phyloP scores from a whole-genome alignment of 2,113 vertebrate species.

The Dipodomys spectabilis region DNA sequence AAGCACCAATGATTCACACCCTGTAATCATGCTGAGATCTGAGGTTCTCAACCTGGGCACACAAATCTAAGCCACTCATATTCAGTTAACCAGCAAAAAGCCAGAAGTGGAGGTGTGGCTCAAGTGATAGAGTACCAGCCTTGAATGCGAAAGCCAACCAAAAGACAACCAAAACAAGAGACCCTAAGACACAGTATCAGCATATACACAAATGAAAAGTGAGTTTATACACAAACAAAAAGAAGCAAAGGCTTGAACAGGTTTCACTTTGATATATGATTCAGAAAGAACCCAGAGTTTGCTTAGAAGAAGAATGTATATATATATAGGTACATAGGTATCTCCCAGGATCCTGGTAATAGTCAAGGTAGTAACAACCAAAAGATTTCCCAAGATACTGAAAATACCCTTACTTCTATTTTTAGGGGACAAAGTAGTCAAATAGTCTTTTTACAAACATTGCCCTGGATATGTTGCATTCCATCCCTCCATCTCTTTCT shows the following conservation, averaged over 20 bases:
- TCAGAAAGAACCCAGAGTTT: conserved; percentile 11
- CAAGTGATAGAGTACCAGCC: too few relatives aligned
- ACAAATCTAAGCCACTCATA: too few relatives aligned
- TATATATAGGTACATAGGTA: background rate
- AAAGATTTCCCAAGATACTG: conserved; percentile 39
- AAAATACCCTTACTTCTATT: conserved; percentile 59
- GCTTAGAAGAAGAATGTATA: background rate
- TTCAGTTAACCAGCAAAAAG: too few relatives aligned
- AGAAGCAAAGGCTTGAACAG: background rate
- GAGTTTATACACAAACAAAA: conserved; percentile 14
- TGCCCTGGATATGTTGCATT: background rate
- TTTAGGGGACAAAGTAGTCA: conserved; percentile 45
- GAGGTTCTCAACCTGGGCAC: too few relatives aligned
- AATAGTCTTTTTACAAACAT: conserved; percentile 28
- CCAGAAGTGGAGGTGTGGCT: too few relatives aligned
- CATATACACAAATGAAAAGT: background rate
- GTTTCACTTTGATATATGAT: background rate
- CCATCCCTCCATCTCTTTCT: background rate
- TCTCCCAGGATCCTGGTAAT: background rate
- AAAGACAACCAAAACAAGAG: too few relatives aligned
- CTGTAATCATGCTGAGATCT: too few relatives aligned
- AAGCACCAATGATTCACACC: too few relatives aligned
- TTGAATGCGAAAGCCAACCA: too few relatives aligned
- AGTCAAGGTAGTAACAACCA: background rate
- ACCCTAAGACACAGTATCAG: too few relatives aligned